A percentile compares a stretch with the other conserved stretches of the same genome.
Evolutionary conservation across 2,888 invertebrate genomes (phyloP).

Genomic region (Caenorhabditis zanzibari): DNA sequence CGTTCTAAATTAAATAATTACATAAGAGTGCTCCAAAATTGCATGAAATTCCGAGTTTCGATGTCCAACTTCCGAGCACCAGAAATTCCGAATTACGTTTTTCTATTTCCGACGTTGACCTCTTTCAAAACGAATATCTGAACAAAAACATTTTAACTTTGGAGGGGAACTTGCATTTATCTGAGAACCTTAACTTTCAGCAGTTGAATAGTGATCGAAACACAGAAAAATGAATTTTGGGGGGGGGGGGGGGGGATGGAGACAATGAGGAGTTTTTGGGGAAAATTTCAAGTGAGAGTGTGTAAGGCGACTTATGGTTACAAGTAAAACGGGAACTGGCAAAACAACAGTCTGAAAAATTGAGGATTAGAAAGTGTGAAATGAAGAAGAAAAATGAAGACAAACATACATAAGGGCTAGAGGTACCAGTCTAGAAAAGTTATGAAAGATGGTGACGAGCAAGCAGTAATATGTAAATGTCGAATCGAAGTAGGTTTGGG

Average conservation of each 20-base stretch:
- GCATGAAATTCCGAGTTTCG: too few species aligned
- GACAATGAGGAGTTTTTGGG: not conserved
- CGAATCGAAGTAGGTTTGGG: constrained; percentile 18
- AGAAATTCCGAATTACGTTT: too few species aligned
- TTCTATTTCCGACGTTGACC: too few species aligned
- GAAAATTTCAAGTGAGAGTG: not conserved
- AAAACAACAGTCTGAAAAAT: not conserved
- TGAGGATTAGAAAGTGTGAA: too few species aligned
- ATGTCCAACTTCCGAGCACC: too few species aligned
- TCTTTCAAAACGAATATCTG: too few species aligned
- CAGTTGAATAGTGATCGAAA: not conserved
- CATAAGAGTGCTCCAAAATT: too few species aligned
- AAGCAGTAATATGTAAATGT: constrained; percentile 24
- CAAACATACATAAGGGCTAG: constrained; percentile 24
- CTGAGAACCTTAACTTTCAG: not conserved
- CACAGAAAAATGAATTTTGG: not conserved
- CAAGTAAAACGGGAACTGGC: constrained; percentile 40
- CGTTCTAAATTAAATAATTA: too few species aligned
- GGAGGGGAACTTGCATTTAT: not conserved
- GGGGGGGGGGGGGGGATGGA: not conserved
- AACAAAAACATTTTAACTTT: too few species aligned
- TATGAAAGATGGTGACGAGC: constrained; percentile 48
- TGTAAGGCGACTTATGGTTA: constrained; percentile 27
- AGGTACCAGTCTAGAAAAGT: constrained; percentile 58
- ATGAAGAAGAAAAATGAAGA: constrained; percentile 6